Evolutionary conservation across 2,797 vertebrate genomes (phyloP), one percentile per base, ranked within the genome.

Genomic region (Clarias fuscus): DNA sequence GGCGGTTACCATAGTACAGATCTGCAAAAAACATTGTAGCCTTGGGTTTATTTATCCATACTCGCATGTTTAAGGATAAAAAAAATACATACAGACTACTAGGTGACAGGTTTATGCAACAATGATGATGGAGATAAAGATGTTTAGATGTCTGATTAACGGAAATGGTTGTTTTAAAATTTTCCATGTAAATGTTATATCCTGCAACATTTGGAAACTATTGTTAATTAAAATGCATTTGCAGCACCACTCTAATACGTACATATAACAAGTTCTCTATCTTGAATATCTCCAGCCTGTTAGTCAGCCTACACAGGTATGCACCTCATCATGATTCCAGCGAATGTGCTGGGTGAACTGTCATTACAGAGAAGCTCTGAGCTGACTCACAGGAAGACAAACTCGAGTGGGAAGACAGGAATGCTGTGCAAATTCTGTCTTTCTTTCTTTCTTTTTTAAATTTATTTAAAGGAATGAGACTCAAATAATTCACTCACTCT

Each of bases 361-460:
- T 85, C 68, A 85, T 84, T 83, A 85, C 53, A 62, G 37, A 71
- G 48, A 58, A 59, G 68, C 80, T 86, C 58, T n/a, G 64, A 65
- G 27, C 48, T 84, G 86, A 84, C 83, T 86, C 85, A 86, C 61
- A 62, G 75, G 37, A 87, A 67, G 86, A 33, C 84, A 85, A 76
- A 86, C 72, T n/a, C 58, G 61, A 24, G 10, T 70, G 33, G 85
- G 80, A 65, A 61, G 81, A 68, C 22, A 70, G 85, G 80, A 86
- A 86, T 62, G 72, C 72, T 83, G 72, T 15, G 43, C 37, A 58
- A 67, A 77, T 77, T 68, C 56, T 22, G 22, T 18, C 5, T 18
- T n/a, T 48, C 3, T 7, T 48, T 48, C 10, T 48, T 10, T 48
- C 8, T 43, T 43, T 43, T 43, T 43, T 53, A n/a, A n/a, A n/a